Evolutionary conservation across 1,140 invertebrate genomes (phyloP), one percentile per base, ranked within the genome.

Genomic region (Ceratosolen solmsi): DNA sequence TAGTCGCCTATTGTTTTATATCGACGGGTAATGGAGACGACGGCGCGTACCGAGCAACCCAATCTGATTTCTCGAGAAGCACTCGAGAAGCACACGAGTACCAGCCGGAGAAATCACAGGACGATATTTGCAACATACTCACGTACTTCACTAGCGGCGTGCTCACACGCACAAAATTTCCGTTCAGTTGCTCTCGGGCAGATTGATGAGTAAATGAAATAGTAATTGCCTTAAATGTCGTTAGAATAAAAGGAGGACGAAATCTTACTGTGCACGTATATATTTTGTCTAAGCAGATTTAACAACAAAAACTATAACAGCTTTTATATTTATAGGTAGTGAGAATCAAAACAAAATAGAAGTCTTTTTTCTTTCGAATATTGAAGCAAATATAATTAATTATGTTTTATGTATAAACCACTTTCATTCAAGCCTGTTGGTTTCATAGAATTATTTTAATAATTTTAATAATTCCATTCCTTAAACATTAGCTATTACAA

Each of bases 161-260:
- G 33, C 38, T 68, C 33, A 38, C 63, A n/a, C 33, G 33, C 33
- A n/a, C 36, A 4, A 1, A n/a, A 38, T 38, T 68, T 68, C 8
- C 63, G n/a, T 68, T 68, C 5, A 33, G 33, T 54, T n/a, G 30
- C 72, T 56, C 5, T 30, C 30, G 5, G 3, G 9, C 27, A 17
- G 4, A 36, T 74, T 56, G 63, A 41, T 41, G 74, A 5, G 72
- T 56, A 74, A 56, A 30, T 30, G 49, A 56, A 56, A 56, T n/a
- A n/a, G 41, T 17, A 27, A 5, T 38, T 25, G 49, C 22, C 51
- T 27, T 25, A n/a, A n/a, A n/a, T n/a, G 51, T 41, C 17, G 51
- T 54, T 13, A 7, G 5, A 46, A 33, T 20, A 30, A 33, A 36
- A 1, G 30, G 0, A 2, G 30, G 5, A 36, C 33, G 33, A 38